Evolutionary conservation across 2,888 invertebrate species (phyloP), one percentile per base, ranked within the genome.

Genomic region (Silvanus unidentatus): DNA sequence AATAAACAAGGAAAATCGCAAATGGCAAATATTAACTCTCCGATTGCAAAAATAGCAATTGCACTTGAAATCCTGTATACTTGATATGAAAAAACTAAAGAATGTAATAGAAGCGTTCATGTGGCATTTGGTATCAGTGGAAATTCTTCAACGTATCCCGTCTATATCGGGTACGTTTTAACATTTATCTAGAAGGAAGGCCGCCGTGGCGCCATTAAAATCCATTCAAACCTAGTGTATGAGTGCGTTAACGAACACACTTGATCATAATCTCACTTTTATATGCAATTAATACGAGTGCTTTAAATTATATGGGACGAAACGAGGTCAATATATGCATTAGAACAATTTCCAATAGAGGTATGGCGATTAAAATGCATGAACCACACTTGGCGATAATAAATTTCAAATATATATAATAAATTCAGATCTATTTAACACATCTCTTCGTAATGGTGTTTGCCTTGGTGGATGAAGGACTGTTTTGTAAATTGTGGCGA

Each of bases 201-300:
- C 39, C 14, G 38, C 39, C 29, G 27, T 49, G 53, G 53, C 53
- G 53, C 53, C 53, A 46, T 30, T 41, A 30, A 39, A 34, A 38
- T 46, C 53, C 39, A 52, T 54, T 54, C 51, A 54, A 48, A 45
- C 45, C 49, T 49, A 53, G 50, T 48, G 48, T 44, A 47, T 50
- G 29, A 39, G 16, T 29, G 44, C 42, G 41, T 42, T 50, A 45
- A 42, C 45, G 43, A 38, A 50, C 43, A 42, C 37, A 37, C 50
- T 48, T 44, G 50, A 50, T 50, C 42, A 16, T 45, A 38, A 50
- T 47, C 47, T 50, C 39, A 12, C 32, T 32, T 32, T 32, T 32
- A 32, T 32, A 12, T 37, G 42, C 44, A 36, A 47, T 39, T 44
- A 38, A 47, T 34, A 47, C 45, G 43, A 47, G 47, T 47, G 47